Percentiles rank a stretch among this genome's conserved stretches.
These are phyloP conservation scores for Oceanites oceanicus DNA, from an alignment of 2,113 vertebrate species.

Conservation along the genomic window DNA sequence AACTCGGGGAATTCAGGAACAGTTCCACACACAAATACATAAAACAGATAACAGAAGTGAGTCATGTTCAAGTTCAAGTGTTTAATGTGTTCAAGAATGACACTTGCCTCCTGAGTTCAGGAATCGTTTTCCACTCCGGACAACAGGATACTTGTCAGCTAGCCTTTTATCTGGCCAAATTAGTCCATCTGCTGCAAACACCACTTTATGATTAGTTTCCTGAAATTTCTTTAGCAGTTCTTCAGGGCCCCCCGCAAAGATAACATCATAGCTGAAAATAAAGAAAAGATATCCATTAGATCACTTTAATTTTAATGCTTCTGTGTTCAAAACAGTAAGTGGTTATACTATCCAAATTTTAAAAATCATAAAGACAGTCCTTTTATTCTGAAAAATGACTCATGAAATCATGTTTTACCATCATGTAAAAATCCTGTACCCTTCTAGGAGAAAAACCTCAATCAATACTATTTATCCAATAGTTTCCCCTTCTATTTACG, in stretches of 20 bases:
- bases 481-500: background rate
- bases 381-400: background rate
- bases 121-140: slow-evolving; percentile 92
- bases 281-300: background rate
- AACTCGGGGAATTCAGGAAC: background rate
- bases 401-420: background rate
- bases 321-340: background rate
- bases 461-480: background rate
- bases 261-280: slow-evolving; percentile 87
- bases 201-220: slow-evolving; percentile 87
- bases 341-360: background rate
- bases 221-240: slow-evolving; percentile 93
- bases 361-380: background rate
- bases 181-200: slow-evolving; percentile 91
- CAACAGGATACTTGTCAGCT: slow-evolving; percentile 88
- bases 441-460: background rate
- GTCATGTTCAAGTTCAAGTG: background rate
- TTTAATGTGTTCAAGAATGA: background rate
- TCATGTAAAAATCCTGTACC: background rate
- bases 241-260: slow-evolving; percentile 91
- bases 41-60: background rate
- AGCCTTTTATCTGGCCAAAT: slow-evolving; percentile 93
- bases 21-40: background rate
- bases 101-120: slow-evolving; percentile 94
- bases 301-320: background rate